Evolutionary conservation across 1,140 invertebrate species (phyloP), one percentile per base, ranked within the genome.

Genomic region (Apocrypta bakeri): DNA sequence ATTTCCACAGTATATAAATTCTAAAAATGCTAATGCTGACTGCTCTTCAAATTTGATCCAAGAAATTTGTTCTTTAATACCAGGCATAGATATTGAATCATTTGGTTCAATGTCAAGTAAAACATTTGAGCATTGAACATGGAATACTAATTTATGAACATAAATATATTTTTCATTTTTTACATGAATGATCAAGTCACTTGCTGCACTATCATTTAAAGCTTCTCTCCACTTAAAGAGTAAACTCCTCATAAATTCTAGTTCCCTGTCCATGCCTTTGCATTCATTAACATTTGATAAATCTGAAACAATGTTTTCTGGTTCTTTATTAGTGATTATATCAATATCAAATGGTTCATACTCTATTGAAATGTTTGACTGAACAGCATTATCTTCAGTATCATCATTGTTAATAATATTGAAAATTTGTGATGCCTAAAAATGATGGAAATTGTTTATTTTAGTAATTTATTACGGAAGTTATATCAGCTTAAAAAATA

Each of bases 91-190:
- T 61, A 72, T 75, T 75, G 86, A 83, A 40, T 89, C 61, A 74
- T 89, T 88, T 8, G 72, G 8, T 42, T 87, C 82, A 31, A 89
- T 80, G 69, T 93, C 90, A n/a, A 88, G 77, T 73, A 93, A 83
- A 17, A 93, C 85, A 31, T 88, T 87, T 31, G 90, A 84, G 79
- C 91, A 92, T n/a, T 90, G 88, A 6, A 89, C 88, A 63, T 88
- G 85, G 6, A 93, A 87, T 7, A 93, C 89, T 29, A 93, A 85
- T 87, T 89, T 91, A 82, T 93, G 93, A 7, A 83, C 88, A 85
- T 87, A 90, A 83, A 93, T 90, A 24, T 89, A 75, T 82, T 85
- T 88, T 31, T 88, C 83, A 79, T 89, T 87, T 79, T 90, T 86
- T 0, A 90, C 87, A 68, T 89, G 87, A 56, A 93, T 83, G 33